Evolutionary conservation across 92 coral and sea anemone species (phyloP).

Genomic region (Zoanthus gigantus): DNA sequence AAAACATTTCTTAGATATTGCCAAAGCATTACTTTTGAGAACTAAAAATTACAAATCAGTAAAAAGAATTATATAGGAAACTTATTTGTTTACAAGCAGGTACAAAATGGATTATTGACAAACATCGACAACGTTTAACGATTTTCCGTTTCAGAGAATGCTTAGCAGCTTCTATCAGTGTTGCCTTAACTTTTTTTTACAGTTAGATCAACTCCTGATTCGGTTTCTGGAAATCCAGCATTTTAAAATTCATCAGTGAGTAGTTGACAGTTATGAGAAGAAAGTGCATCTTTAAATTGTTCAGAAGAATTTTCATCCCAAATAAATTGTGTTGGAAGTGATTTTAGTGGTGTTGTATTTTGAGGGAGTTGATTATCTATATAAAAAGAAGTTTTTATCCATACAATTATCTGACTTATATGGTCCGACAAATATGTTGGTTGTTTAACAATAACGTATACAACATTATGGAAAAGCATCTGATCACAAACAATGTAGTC

Average conservation of each 20-base stretch:
- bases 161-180: too few relatives aligned
- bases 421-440: background rate
- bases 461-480: slow-evolving; percentile 14
- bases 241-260: slow-evolving; percentile 13
- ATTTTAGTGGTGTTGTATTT: background rate
- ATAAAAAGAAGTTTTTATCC: slow-evolving; percentile 5
- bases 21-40: too few relatives aligned
- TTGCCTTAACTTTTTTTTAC: background rate
- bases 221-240: slow-evolving; percentile 9
- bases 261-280: slow-evolving; percentile 15
- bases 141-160: background rate
- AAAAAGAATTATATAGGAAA: too few relatives aligned
- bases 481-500: background rate
- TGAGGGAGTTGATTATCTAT: slow-evolving; percentile 12
- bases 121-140: slow-evolving; percentile 12
- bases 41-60: too few relatives aligned
- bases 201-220: slow-evolving; percentile 19
- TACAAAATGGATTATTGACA: background rate
- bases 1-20: too few relatives aligned
- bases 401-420: background rate
- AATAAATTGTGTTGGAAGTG: too few relatives aligned
- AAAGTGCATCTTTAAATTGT: background rate
- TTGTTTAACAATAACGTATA: slow-evolving; percentile 20
- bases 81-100: too few relatives aligned
- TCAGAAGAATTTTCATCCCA: background rate